These are phyloP conservation scores for Acronicta alni DNA, from an alignment of 2,888 invertebrate species.

Conservation along the genomic window DNA sequence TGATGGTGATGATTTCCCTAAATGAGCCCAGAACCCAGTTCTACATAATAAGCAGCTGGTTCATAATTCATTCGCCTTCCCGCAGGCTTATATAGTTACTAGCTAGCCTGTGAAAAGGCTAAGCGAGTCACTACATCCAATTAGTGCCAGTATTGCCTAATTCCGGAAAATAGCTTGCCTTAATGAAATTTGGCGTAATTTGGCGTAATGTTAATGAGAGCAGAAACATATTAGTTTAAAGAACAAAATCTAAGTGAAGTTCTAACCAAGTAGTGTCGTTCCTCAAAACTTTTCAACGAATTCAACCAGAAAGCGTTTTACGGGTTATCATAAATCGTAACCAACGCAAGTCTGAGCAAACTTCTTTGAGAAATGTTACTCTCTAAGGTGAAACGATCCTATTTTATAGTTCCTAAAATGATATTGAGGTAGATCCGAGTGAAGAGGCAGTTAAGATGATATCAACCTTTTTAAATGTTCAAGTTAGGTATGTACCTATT, in stretches of 20 bases:
- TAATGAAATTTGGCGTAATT: not conserved
- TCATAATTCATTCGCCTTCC: no score
- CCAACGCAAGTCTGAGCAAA: conserved; percentile 54
- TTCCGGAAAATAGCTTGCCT: not conserved
- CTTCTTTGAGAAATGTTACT: conserved; percentile 47
- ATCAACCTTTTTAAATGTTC: conserved; percentile 9
- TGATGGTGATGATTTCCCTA: no score
- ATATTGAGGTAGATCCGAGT: conserved; percentile 30
- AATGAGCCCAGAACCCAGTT: no score
- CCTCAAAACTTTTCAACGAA: conserved; percentile 79
- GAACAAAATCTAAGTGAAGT: conserved; percentile 51
- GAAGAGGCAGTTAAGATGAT: conserved; percentile 30
- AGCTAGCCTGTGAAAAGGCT: no score
- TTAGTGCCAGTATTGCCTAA: not conserved
- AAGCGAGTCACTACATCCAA: no score
- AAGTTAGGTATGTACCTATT: no score
- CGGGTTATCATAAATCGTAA: conserved; percentile 78
- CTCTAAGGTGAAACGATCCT: conserved; percentile 40
- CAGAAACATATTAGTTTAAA: conserved; percentile 40
- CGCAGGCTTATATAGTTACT: no score
- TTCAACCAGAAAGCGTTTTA: conserved; percentile 78
- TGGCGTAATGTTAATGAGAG: conserved; percentile 8
- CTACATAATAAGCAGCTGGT: no score
- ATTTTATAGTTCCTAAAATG: conserved; percentile 61
- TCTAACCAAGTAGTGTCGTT: conserved; percentile 70